Base-by-base conservation (phyloP, 2,113 vertebrate species). In the Lagopus muta region DNA sequence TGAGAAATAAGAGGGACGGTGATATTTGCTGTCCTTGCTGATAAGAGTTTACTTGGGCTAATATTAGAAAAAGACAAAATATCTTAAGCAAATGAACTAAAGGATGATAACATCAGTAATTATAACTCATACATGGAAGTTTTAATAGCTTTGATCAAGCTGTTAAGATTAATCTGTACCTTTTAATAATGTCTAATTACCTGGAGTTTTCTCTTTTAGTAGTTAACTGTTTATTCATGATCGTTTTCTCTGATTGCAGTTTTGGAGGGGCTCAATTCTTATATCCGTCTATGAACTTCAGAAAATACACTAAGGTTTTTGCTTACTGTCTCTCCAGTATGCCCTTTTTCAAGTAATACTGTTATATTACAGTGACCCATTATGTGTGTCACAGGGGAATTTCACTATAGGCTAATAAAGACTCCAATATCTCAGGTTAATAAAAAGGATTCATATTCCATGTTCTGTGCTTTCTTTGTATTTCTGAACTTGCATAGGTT, bases 11-110 rank as follows among this genome's bases (percentile, higher is more conserved):
- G 20, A 58, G 30, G 67, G 48, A 12, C 32, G 43, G 27, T 34
- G 32, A 28, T 69, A 57, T 18, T 60, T 65, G 10, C n/a, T 0
- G 0, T n/a, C 12, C 60, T 69, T 82, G 7, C 36, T 79, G 15
- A 3, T 50, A 32, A 55, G 30, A 16, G 21, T 50, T 87, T 14
- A 38, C 6, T 65, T 79, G 2, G 13, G 10, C 27, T 20, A 30
- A 62, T 74, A 84, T 87, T 45, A 28, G 30, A 2, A 60, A n/a
- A 64, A 60, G 2, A 30, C 22, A 18, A 77, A 70, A 38, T 60
- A 27, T 8, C 24, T 52, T 61, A 15, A 66, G 27, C 0, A 2
- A 78, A 36, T 48, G 6, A 67, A 62, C 1, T 1, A 65, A 81
- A 22, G 19, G 0, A 7, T 64, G 9, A n/a, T 34, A 13, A 18